Evolutionary conservation across 2,797 vertebrate genomes (phyloP).

Genomic region (Pantherophis alleghaniensis): DNA sequence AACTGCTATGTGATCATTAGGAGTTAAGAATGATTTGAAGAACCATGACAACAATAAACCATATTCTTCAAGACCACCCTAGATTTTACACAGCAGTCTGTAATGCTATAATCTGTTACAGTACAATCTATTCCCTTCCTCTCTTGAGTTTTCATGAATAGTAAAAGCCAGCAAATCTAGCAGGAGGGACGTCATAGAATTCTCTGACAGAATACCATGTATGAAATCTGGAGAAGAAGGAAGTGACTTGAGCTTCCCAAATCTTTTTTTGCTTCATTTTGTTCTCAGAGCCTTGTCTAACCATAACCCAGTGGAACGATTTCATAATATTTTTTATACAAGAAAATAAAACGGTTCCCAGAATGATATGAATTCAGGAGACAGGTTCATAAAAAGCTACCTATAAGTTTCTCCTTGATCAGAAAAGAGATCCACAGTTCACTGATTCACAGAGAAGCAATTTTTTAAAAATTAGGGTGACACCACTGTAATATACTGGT

Average conservation of each 20-base stretch:
- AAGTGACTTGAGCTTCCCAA: background rate
- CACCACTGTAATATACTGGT: background rate
- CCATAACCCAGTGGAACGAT: background rate
- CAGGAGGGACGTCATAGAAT: background rate
- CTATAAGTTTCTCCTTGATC: background rate
- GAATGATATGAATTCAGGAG: background rate
- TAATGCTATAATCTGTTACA: background rate
- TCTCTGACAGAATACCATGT: background rate
- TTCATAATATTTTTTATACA: background rate
- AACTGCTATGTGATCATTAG: background rate
- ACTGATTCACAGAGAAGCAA: background rate
- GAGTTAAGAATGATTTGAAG: background rate
- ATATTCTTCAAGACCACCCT: background rate
- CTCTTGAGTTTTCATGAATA: background rate
- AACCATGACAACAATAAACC: background rate
- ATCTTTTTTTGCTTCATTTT: background rate
- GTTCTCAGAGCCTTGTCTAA: background rate
- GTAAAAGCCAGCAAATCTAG: background rate
- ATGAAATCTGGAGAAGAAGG: background rate
- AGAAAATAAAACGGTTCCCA: background rate
- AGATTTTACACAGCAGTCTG: background rate
- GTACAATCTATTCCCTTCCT: background rate
- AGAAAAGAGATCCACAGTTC: background rate
- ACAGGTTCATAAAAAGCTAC: background rate
- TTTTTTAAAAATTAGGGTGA: background rate